These are phyloP conservation scores for Phylloscopus trochilus DNA, from an alignment of 2,113 vertebrate species.

Conservation along the genomic window DNA sequence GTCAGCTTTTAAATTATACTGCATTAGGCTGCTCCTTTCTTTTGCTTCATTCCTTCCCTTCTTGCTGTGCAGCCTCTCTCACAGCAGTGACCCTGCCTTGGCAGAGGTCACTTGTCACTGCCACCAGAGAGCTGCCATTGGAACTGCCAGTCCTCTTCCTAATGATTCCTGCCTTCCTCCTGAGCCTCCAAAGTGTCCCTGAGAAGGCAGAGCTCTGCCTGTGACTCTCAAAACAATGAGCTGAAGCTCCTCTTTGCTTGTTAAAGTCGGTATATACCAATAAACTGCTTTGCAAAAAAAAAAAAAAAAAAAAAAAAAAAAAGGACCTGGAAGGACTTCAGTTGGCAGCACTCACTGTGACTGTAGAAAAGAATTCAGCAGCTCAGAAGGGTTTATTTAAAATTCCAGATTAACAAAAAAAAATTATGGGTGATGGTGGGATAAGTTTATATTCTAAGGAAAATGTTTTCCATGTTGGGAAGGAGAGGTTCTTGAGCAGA, in stretches of 20 bases:
- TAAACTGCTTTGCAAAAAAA: not conserved
- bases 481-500: not conserved
- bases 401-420: not conserved
- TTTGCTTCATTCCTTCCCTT: not conserved
- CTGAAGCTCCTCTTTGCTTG: not conserved
- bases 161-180: not conserved
- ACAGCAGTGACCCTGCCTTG: not conserved
- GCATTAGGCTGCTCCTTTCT: not conserved
- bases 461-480: not conserved
- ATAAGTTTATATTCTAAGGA: not conserved
- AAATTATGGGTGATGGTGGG: not conserved
- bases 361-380: not conserved
- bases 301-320: not conserved
- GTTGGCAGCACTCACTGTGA: not conserved
- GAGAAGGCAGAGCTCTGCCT: not conserved
- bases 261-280: not conserved
- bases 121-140: not conserved
- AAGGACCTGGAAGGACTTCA: not conserved
- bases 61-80: not conserved
- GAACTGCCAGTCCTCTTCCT: not conserved
- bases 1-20: conserved; percentile 41
- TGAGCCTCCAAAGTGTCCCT: not conserved
- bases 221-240: not conserved
- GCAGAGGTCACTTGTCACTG: not conserved
- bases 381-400: not conserved